These are phyloP conservation scores for Podarcis raffonei DNA, from an alignment of 2,113 vertebrate genomes.

Conservation along the genomic window DNA sequence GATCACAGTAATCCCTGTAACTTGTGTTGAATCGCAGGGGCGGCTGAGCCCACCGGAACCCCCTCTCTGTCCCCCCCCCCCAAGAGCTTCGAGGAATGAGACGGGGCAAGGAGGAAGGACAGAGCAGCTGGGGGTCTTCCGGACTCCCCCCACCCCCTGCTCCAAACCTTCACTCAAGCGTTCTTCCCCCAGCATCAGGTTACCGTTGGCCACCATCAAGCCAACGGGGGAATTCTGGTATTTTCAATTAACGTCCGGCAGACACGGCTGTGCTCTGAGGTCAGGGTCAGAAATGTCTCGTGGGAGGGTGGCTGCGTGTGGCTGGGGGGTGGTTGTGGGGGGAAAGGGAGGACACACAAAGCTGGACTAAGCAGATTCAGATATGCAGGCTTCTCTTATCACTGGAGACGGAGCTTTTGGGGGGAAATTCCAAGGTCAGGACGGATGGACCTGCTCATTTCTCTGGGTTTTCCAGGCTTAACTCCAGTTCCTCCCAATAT, in stretches of 20 bases:
- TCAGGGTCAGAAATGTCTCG: conserved; percentile 65
- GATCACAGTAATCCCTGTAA: conserved; percentile 75
- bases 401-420: too few relatives aligned
- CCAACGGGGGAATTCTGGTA: conserved; percentile 75
- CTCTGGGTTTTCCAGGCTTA: too few relatives aligned
- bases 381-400: neutral
- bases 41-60: conserved; percentile 52
- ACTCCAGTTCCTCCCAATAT: too few relatives aligned
- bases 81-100: conserved; percentile 48
- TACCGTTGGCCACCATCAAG: conserved; percentile 48
- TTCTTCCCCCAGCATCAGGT: conserved; percentile 66
- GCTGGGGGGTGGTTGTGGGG: conserved; percentile 29
- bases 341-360: conserved; percentile 7
- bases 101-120: conserved; percentile 14
- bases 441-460: too few relatives aligned
- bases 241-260: conserved; percentile 77
- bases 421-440: too few relatives aligned
- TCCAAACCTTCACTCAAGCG: conserved; percentile 48
- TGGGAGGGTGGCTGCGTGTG: conserved; percentile 33
- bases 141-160: conserved; percentile 43
- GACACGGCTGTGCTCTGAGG: conserved; percentile 55
- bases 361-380: neutral
- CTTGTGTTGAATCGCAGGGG: conserved; percentile 70
- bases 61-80: conserved; percentile 13
- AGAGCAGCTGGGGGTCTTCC: conserved; percentile 69